A percentile compares a stretch with the other conserved stretches of the same genome.
These are phyloP conservation scores for Lacerta bilineata DNA, from an alignment of 2,797 vertebrate species.

Conservation along the genomic window DNA sequence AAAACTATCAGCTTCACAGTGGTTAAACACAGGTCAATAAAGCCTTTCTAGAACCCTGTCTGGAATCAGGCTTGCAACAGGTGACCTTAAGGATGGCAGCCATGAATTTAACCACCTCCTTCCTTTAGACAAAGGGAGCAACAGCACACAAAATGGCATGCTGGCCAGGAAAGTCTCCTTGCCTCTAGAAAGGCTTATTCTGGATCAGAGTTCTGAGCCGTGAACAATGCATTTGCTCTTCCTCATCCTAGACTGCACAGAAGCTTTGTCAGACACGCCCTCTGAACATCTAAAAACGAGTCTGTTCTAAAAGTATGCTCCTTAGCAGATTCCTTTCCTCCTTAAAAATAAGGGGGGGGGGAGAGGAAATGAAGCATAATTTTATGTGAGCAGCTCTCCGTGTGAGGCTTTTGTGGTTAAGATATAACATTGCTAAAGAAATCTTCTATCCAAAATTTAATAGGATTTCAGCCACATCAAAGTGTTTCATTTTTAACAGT, in stretches of 20 bases:
- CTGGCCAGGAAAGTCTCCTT: not conserved
- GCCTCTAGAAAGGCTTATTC: not conserved
- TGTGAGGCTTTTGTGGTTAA: conserved; percentile 72
- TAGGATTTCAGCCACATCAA: conserved; percentile 78
- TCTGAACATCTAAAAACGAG: conserved; percentile 33
- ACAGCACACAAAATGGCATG: not conserved
- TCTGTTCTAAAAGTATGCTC: conserved; percentile 34
- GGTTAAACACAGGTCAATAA: not conserved
- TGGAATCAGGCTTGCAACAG: not conserved
- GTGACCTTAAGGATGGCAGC: not conserved
- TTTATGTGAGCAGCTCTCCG: conserved; percentile 52
- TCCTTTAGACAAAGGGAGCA: not conserved
- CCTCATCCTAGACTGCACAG: not conserved
- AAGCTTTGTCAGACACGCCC: not conserved
- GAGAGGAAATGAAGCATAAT: conserved; percentile 53
- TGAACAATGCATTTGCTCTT: not conserved
- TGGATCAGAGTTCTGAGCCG: not conserved
- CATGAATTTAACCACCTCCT: not conserved
- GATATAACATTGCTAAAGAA: conserved; percentile 71
- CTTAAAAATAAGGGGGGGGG: conserved; percentile 33
- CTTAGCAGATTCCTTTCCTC: conserved; percentile 29
- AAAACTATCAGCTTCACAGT: not conserved
- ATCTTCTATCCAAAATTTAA: conserved; percentile 73
- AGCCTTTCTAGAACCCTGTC: not conserved
- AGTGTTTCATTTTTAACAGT: conserved; percentile 70